Evolutionary conservation across 2,113 vertebrate genomes (phyloP).

Genomic region (Thoracochromis brauschi): DNA sequence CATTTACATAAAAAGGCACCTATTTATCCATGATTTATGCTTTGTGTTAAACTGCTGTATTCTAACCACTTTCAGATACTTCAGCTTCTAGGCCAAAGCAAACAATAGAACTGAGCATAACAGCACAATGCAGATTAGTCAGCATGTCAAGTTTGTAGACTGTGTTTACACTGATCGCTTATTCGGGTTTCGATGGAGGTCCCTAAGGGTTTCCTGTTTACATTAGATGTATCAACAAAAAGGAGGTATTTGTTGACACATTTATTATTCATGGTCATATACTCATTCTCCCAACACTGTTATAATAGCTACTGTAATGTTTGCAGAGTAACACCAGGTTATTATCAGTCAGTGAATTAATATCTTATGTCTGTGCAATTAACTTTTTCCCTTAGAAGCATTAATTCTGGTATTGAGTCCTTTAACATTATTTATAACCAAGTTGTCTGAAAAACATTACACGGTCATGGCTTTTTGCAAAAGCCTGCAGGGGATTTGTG

Average conservation of each 20-base stretch:
- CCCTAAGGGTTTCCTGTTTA: not conserved
- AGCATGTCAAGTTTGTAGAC: not conserved
- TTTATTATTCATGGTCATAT: not conserved
- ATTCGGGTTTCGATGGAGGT: not conserved
- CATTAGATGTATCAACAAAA: not conserved
- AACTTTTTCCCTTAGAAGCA: not conserved
- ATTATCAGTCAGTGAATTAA: not conserved
- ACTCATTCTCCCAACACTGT: not conserved
- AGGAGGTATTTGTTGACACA: not conserved
- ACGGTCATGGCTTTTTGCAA: not conserved
- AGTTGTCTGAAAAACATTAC: constrained; percentile 6
- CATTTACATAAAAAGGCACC: not conserved
- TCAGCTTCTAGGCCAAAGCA: not conserved
- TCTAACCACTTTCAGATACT: not conserved
- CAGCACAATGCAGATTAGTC: not conserved
- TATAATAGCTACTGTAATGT: not conserved
- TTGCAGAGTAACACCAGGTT: not conserved
- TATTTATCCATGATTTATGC: not conserved
- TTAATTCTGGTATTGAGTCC: not conserved
- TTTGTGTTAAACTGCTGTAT: not conserved
- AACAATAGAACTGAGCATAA: constrained; percentile 17
- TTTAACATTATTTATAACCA: constrained; percentile 34
- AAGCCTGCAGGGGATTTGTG: constrained; percentile 1
- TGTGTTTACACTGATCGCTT: not conserved
- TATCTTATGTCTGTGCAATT: not conserved